Evolutionary conservation across 2,888 invertebrate genomes (phyloP).

Genomic region (Ochlodes sylvanus): DNA sequence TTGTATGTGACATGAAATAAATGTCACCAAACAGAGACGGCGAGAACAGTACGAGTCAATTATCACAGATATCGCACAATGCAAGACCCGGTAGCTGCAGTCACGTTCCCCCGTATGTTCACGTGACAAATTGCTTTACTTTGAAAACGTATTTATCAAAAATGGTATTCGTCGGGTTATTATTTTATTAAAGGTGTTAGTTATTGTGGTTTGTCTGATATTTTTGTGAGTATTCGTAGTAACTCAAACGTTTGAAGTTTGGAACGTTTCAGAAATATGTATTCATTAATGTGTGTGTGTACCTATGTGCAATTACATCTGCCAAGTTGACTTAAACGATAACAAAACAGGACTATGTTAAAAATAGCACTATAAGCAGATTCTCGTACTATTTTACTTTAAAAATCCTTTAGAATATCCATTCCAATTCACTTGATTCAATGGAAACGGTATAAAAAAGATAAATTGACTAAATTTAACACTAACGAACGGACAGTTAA

Average conservation of each 20-base stretch:
- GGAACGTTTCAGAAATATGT: too few species aligned
- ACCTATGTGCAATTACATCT: too few species aligned
- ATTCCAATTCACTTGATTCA: slow-evolving; percentile 23
- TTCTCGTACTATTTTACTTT: not conserved
- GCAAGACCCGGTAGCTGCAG: not conserved
- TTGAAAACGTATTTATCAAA: not conserved
- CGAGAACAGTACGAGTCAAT: not conserved
- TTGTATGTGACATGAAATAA: not conserved
- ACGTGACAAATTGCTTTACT: slow-evolving; percentile 8
- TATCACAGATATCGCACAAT: not conserved
- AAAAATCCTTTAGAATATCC: slow-evolving; percentile 1
- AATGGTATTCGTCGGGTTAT: not conserved
- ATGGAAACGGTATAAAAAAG: slow-evolving; percentile 22
- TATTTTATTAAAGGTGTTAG: not conserved
- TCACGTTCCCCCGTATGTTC: not conserved
- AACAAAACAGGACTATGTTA: not conserved
- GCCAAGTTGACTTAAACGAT: not conserved
- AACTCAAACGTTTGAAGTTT: too few species aligned
- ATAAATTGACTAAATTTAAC: slow-evolving; percentile 30
- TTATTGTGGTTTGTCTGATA: too few species aligned
- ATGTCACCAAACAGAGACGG: not conserved
- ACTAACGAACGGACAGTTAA: slow-evolving; percentile 25
- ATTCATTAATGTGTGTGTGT: too few species aligned
- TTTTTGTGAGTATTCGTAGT: too few species aligned
- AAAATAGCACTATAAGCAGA: not conserved